phyloP scores from a whole-genome alignment of 2,797 vertebrate genomes.

The Pipistrellus pipistrellus region DNA sequence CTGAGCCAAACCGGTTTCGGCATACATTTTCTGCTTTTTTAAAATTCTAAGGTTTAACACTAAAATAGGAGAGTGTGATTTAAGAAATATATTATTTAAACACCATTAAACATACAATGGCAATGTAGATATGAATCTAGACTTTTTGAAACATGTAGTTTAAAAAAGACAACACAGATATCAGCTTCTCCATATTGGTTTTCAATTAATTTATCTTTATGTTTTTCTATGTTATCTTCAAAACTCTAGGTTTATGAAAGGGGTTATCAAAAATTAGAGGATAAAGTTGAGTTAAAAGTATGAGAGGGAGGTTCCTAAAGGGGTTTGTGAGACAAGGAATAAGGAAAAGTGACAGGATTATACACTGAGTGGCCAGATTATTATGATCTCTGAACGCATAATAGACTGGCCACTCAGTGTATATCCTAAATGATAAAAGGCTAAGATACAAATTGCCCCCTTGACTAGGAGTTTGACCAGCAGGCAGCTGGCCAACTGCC shows the following conservation, averaged over 20 bases:
- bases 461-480: no score
- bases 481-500: no score
- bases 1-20: no score
- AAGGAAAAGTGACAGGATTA: not conserved
- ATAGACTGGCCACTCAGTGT: no score
- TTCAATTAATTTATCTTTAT: slow-evolving; percentile 43
- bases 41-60: slow-evolving; percentile 24
- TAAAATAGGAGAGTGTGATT: not conserved
- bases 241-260: not conserved
- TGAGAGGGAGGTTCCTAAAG: not conserved
- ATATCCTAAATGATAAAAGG: no score
- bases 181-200: not conserved
- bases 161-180: slow-evolving; percentile 13
- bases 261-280: slow-evolving; percentile 24
- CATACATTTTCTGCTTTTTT: slow-evolving; percentile 17
- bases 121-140: not conserved
- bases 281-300: not conserved
- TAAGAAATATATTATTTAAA: slow-evolving; percentile 5
- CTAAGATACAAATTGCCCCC: no score
- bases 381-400: no score
- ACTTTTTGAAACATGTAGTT: not conserved
- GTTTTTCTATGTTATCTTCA: slow-evolving; percentile 24
- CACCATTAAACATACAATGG: not conserved
- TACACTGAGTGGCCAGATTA: no score
- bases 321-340: not conserved